Evolutionary conservation across 2,888 invertebrate genomes (phyloP).

Genomic region (Dasypogon diadema): DNA sequence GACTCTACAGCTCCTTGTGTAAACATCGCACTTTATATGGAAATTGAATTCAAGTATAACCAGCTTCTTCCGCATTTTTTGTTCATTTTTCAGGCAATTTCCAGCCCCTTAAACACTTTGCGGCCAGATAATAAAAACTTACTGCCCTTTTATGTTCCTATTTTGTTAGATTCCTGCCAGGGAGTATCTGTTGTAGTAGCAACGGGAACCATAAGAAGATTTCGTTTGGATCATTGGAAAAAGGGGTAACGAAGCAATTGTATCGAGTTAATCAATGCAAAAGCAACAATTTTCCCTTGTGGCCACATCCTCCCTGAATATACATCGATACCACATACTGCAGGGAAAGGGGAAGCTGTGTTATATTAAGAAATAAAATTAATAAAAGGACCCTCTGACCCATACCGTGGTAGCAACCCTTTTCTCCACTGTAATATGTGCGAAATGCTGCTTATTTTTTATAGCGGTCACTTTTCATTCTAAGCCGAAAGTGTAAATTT

Average conservation of each 20-base stretch:
- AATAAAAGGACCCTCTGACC: conserved; percentile 21
- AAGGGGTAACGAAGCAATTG: conserved; percentile 24
- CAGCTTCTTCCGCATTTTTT: conserved; percentile 12
- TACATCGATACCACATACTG: not conserved
- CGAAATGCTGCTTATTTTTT: conserved; percentile 42
- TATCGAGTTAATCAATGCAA: conserved; percentile 48
- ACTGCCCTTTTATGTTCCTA: conserved; percentile 46
- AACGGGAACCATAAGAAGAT: conserved; percentile 31
- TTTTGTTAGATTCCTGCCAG: conserved; percentile 29
- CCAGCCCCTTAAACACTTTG: conserved; percentile 48
- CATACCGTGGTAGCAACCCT: conserved; percentile 1
- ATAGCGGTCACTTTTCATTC: conserved; percentile 48
- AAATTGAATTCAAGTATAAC: conserved; percentile 42
- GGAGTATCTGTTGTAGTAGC: not conserved
- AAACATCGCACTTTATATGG: conserved; percentile 47
- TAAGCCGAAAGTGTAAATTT: conserved; percentile 46
- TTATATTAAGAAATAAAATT: conserved; percentile 50
- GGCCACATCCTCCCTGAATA: not conserved
- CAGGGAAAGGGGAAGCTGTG: not conserved
- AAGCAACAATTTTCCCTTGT: conserved; percentile 42
- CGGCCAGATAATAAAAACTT: conserved; percentile 45
- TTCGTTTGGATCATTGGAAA: conserved; percentile 21
- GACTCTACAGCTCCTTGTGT: conserved; percentile 25
- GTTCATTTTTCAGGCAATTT: conserved; percentile 19
- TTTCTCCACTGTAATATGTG: conserved; percentile 5